Evolutionary conservation across 2,113 vertebrate species (phyloP).

Genomic region (Polyodon spathula): DNA sequence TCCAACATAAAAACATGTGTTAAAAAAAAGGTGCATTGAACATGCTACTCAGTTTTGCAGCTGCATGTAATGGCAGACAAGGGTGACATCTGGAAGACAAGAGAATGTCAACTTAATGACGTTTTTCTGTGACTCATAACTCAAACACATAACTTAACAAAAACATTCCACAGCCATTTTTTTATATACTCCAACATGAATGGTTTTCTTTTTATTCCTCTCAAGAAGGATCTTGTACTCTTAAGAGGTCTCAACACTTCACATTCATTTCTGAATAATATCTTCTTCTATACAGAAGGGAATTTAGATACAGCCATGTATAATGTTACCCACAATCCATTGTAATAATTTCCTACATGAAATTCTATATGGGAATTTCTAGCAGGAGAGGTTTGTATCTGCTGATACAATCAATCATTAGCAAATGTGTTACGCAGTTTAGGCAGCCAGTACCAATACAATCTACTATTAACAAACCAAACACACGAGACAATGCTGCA

Average conservation of each 20-base stretch:
- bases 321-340: too few species aligned
- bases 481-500: too few species aligned
- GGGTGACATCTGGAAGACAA: background rate
- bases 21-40: constrained; percentile 8
- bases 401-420: too few species aligned
- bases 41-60: constrained; percentile 16
- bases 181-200: background rate
- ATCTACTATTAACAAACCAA: too few species aligned
- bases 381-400: too few species aligned
- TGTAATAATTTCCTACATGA: too few species aligned
- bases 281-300: too few species aligned
- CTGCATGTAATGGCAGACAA: background rate
- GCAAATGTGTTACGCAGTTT: too few species aligned
- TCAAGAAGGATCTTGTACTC: background rate
- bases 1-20: constrained; percentile 6
- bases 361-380: too few species aligned
- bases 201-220: background rate
- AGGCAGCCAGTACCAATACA: too few species aligned
- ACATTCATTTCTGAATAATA: too few species aligned
- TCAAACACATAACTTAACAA: background rate
- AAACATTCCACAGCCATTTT: background rate
- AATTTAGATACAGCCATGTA: too few species aligned
- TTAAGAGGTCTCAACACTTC: background rate
- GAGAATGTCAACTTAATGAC: background rate
- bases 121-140: background rate